Evolutionary conservation across 53 echinoderm and acorn worm species (phyloP).

Genomic region (Astropecten irregularis): DNA sequence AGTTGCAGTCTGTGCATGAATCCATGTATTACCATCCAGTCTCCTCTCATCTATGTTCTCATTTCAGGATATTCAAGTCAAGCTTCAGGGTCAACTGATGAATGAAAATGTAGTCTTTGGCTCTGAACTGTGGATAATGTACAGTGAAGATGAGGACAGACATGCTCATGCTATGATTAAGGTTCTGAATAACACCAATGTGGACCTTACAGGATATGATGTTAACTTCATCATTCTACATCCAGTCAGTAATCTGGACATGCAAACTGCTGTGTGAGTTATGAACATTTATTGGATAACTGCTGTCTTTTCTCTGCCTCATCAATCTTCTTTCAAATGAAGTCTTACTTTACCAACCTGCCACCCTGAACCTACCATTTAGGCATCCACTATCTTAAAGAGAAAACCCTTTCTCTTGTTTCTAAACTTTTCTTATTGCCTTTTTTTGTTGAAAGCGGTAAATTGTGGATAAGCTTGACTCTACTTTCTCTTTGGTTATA

Average conservation of each 20-base stretch:
- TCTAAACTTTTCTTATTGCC: too few species aligned
- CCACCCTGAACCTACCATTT: background rate
- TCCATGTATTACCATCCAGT: too few species aligned
- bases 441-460: too few species aligned
- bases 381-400: background rate
- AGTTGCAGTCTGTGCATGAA: too few species aligned
- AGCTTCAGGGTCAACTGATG: background rate
- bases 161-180: constrained; percentile 1
- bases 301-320: background rate
- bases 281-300: background rate
- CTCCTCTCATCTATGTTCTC: background rate
- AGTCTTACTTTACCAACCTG: background rate
- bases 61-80: constrained; percentile 41
- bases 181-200: background rate
- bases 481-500: too few species aligned
- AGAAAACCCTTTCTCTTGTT: too few species aligned
- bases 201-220: background rate
- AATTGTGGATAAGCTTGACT: too few species aligned
- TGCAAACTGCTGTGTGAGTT: constrained; percentile 19
- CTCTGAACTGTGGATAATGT: background rate
- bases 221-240: background rate
- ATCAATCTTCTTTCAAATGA: background rate
- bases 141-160: constrained; percentile 31
- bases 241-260: background rate
- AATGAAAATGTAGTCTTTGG: constrained; percentile 12